Conservation (phyloP, 1,140 invertebrate genomes). For the Augochlora pura region DNA sequence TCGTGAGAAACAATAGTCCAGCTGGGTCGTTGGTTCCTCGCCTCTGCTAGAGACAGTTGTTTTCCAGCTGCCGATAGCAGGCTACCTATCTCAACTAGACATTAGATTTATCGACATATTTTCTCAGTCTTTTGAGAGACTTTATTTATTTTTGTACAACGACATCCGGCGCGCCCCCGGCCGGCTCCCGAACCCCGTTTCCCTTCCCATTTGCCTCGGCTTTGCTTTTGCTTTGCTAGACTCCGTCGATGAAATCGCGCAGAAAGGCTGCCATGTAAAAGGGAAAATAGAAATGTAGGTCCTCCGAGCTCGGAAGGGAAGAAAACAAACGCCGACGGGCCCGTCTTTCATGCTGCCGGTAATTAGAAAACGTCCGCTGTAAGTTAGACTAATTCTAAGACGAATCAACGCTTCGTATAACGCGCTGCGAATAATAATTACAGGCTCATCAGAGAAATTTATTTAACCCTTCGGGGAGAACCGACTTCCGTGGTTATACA, state of each 20-base stretch:
- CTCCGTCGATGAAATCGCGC: slow-evolving; percentile 41
- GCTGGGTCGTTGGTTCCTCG: background rate
- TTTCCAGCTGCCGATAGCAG: slow-evolving; percentile 10
- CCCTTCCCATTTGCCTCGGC: slow-evolving; percentile 33
- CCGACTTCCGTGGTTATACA: too few species aligned
- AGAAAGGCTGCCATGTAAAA: slow-evolving; percentile 13
- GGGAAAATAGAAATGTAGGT: background rate
- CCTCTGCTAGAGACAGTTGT: slow-evolving; percentile 24
- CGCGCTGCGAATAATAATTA: too few species aligned
- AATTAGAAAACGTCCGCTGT: background rate
- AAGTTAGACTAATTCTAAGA: too few species aligned
- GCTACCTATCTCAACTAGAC: slow-evolving; percentile 61
- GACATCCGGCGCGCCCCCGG: slow-evolving; percentile 26
- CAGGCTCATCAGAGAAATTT: too few species aligned
- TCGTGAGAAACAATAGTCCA: slow-evolving; percentile 50
- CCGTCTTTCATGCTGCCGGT: background rate
- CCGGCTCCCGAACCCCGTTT: background rate
- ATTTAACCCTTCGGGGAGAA: too few species aligned
- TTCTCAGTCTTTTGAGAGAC: slow-evolving; percentile 61
- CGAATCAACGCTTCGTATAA: too few species aligned
- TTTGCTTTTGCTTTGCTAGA: slow-evolving; percentile 37
- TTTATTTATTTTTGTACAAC: slow-evolving; percentile 62
- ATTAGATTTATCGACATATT: slow-evolving; percentile 73
- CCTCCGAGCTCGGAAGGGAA: too few species aligned
- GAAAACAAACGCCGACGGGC: slow-evolving; percentile 12